Percentiles rank a stretch among this genome's conserved stretches.
Conservation (phyloP, 2,797 vertebrate genomes). For the Antennarius maculatus region DNA sequence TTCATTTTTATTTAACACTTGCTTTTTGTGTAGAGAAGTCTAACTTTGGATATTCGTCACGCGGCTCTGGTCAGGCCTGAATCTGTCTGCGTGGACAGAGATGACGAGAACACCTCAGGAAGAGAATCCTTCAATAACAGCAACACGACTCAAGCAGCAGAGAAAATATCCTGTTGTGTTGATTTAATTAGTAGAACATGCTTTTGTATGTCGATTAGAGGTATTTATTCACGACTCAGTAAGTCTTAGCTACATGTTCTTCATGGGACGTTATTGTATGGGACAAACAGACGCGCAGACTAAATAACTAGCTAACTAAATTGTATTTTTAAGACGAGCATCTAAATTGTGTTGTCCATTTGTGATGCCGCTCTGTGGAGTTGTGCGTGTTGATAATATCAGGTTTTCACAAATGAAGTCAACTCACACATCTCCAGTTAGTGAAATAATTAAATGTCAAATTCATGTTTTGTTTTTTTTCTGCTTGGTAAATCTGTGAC, state of each 20-base stretch:
- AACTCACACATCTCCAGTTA: not conserved
- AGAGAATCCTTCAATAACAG: constrained; percentile 21
- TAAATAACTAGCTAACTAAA: too few species aligned
- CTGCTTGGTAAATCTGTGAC: constrained; percentile 14
- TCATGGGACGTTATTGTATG: constrained; percentile 30
- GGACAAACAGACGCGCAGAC: constrained; percentile 2
- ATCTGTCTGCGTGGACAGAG: constrained; percentile 6
- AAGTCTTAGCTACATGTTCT: constrained; percentile 43
- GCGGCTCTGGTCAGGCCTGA: constrained; percentile 7
- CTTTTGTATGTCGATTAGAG: constrained; percentile 52
- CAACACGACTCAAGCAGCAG: constrained; percentile 31
- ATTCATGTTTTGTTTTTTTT: constrained; percentile 4
- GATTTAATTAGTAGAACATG: constrained; percentile 55
- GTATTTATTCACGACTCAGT: constrained; percentile 52
- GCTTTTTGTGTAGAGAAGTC: constrained; percentile 12
- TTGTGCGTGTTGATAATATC: not conserved
- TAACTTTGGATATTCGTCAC: constrained; percentile 7
- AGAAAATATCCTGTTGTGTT: constrained; percentile 38
- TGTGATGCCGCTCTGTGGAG: constrained; percentile 14
- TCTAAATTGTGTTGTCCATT: constrained; percentile 9
- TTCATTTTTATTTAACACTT: constrained; percentile 34
- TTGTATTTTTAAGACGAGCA: constrained; percentile 32
- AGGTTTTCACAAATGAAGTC: constrained; percentile 12
- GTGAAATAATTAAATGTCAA: constrained; percentile 15
- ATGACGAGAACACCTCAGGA: constrained; percentile 26